A percentile compares a stretch with the other conserved stretches of the same genome.
Conservation (phyloP, 1,140 invertebrate species). For the Penaeus vannamei region DNA sequence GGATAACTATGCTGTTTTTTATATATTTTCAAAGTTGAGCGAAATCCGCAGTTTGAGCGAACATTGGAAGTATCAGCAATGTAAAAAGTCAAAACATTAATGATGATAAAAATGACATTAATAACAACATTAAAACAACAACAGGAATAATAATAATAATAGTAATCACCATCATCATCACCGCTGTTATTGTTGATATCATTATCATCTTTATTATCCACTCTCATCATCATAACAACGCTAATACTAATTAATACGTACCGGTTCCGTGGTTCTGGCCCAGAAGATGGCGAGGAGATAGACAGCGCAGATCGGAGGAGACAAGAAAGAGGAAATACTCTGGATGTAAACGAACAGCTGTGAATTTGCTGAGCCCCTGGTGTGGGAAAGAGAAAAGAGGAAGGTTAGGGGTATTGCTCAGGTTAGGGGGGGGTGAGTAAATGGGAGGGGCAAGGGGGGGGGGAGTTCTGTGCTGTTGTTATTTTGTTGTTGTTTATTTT, state of each 20-base stretch:
- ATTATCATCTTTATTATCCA: too few species aligned
- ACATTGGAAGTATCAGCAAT: background rate
- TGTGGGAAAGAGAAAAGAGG: background rate
- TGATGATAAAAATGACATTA: too few species aligned
- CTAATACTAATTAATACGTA: constrained; percentile 17
- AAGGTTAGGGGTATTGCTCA: background rate
- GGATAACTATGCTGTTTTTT: background rate
- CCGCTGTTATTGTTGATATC: too few species aligned
- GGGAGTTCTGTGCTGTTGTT: too few species aligned
- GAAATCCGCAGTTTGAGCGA: background rate
- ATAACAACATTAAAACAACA: too few species aligned
- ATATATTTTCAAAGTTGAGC: background rate
- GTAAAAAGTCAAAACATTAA: too few species aligned
- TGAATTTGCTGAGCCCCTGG: constrained; percentile 67
- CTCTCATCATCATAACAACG: background rate
- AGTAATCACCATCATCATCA: too few species aligned
- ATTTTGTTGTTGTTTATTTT: too few species aligned
- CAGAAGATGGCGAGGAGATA: constrained; percentile 75
- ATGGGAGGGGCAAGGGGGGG: too few species aligned
- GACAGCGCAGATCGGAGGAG: constrained; percentile 76
- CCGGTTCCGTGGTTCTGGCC: constrained; percentile 74
- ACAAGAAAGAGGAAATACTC: constrained; percentile 75
- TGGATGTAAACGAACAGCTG: constrained; percentile 77
- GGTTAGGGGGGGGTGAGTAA: background rate
- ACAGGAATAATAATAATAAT: too few species aligned